Base-by-base conservation (phyloP, 64 coral and sea anemone species). In the Montipora cactus region DNA sequence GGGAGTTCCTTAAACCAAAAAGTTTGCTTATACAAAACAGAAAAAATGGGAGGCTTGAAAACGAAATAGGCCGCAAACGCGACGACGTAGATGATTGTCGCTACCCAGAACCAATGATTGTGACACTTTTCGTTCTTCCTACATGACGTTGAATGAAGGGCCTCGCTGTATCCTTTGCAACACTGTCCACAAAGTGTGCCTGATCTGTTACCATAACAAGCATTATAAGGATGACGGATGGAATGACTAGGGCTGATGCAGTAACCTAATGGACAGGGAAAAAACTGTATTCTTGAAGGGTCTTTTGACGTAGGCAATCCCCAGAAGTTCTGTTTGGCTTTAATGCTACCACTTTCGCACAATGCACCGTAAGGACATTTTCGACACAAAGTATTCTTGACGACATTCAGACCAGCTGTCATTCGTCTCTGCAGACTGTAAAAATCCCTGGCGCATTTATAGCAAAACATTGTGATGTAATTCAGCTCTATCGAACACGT, bases 51-150 rank as follows among this genome's bases (percentile, higher is more conserved):
- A 46, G 96, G 93, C 66, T 92, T 94, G 20, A 88, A 88, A 22
- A 98, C 59, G 18, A 92, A 59, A 64, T 90, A 98, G 8, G 77
- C 19, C 16, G 93, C 69, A 79, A 98, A 86, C 44, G 71, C 18
- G 0, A 93, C 22, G 8, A 95, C 25, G 13, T 93, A 82, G 15
- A 87, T n/a, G 18, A 81, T 51, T 0, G 59, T 79, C 8, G 92
- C 84, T 18, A 89, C 15, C 96, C 96, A 98, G 64, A 98, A 95
- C 86, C 87, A 95, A 47, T 88, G 66, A 81, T 95, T 90, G 16
- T 89, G 49, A 49, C 96, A 98, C 44, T 95, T 58, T 19, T 90
- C 62, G 21, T 59, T 53, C 15, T 67, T 64, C 66, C 85, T 83
- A 90, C 96, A 98, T 7, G 79, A 78, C 8, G 96, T 91, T 5